These are phyloP conservation scores for Ia io DNA, from an alignment of 2,113 vertebrate species.

Conservation along the genomic window DNA sequence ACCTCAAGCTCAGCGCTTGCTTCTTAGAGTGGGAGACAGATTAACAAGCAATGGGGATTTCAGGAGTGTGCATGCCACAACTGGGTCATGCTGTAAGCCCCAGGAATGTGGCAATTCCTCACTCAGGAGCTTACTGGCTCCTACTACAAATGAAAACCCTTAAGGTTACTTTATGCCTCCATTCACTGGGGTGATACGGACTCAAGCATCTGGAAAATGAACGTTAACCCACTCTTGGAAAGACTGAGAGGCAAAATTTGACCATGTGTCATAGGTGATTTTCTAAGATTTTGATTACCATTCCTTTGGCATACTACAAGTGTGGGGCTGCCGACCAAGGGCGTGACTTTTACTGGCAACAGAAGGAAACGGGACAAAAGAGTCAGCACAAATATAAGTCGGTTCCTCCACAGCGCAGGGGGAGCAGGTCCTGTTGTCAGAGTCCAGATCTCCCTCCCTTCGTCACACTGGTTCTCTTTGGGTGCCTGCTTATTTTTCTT, in stretches of 20 bases:
- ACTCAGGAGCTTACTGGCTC: not conserved
- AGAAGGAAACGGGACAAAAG: not conserved
- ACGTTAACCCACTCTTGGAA: not conserved
- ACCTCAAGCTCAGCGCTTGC: constrained; percentile 22
- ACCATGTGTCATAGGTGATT: not conserved
- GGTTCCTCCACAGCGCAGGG: not conserved
- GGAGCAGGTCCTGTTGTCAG: not conserved
- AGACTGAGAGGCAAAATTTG: not conserved
- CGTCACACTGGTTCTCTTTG: not conserved
- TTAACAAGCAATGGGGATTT: not conserved
- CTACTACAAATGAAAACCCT: not conserved
- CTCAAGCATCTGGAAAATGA: not conserved
- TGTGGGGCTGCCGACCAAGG: not conserved
- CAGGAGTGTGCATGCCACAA: not conserved
- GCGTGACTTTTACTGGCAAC: not conserved
- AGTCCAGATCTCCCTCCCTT: not conserved
- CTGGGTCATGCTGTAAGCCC: not conserved
- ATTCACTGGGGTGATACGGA: not conserved
- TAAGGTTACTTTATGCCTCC: not conserved
- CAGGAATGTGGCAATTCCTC: not conserved
- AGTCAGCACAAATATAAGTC: not conserved
- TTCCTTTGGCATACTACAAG: not conserved
- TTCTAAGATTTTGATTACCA: not conserved
- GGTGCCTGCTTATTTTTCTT: not conserved
- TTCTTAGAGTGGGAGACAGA: not conserved